A percentile compares a stretch with the other conserved stretches of the same genome.
phyloP scores from a whole-genome alignment of 2,888 invertebrate genomes.

The Eupithecia subumbrata region DNA sequence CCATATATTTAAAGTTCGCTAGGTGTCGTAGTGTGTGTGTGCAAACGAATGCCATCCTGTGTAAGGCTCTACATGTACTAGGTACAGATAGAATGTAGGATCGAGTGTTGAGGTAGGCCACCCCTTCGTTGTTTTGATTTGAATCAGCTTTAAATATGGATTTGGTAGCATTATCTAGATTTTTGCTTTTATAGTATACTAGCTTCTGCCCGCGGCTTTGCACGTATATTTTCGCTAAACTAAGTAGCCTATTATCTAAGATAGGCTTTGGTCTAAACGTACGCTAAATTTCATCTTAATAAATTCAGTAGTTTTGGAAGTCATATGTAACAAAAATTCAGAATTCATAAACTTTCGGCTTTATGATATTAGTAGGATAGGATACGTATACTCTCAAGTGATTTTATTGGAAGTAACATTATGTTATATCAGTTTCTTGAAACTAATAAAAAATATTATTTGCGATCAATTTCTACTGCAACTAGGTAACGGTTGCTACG shows the following conservation, averaged over 20 bases:
- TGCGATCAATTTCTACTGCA: neutral
- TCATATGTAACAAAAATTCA: too few relatives aligned
- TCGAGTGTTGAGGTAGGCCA: conserved; percentile 9
- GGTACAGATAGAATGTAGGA: neutral
- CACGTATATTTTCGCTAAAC: too few relatives aligned
- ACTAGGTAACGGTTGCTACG: neutral
- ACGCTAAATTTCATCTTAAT: too few relatives aligned
- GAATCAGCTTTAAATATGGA: neutral
- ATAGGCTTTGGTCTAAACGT: too few relatives aligned
- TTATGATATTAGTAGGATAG: too few relatives aligned
- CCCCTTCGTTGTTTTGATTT: conserved; percentile 10
- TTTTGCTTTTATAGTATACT: too few relatives aligned
- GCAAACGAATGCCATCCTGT: conserved; percentile 30
- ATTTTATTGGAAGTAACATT: neutral
- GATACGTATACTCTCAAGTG: neutral
- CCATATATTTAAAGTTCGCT: conserved; percentile 65
- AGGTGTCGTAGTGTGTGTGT: conserved; percentile 53
- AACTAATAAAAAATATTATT: neutral
- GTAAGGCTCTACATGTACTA: neutral
- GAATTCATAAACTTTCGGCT: too few relatives aligned
- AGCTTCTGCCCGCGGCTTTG: too few relatives aligned
- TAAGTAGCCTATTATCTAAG: too few relatives aligned
- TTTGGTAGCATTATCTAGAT: neutral
- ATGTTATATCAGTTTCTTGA: neutral
- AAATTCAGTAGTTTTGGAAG: too few relatives aligned